Conservation (phyloP, 2,888 invertebrate species). For the Lasioglossum lativentre region DNA sequence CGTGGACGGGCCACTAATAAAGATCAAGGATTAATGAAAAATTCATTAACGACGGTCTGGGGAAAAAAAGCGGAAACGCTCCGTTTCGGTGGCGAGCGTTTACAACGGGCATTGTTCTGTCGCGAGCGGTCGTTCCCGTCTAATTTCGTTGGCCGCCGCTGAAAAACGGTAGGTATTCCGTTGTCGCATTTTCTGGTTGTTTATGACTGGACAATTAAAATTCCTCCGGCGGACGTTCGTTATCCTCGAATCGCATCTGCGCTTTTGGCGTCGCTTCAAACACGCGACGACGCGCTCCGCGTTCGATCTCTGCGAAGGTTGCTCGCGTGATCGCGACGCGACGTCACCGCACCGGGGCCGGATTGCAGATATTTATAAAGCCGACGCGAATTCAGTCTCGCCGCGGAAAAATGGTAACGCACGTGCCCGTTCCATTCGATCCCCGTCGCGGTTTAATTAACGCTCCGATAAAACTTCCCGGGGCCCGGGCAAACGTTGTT, state of each 20-base stretch:
- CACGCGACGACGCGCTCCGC: neutral
- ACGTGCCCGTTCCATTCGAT: constrained; percentile 3
- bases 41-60: neutral
- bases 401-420: neutral
- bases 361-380: constrained; percentile 6
- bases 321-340: neutral
- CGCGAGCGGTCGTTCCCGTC: neutral
- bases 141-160: constrained; percentile 2
- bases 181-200: neutral
- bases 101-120: neutral
- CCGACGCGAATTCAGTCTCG: neutral
- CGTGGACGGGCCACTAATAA: neutral
- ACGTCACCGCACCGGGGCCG: neutral
- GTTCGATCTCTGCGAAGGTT: neutral
- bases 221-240: neutral
- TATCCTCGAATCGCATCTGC: neutral
- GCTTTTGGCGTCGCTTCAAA: constrained; percentile 10
- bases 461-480: neutral
- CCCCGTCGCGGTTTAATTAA: neutral
- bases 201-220: constrained; percentile 3
- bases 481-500: neutral
- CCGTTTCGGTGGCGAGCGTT: neutral
- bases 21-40: neutral
- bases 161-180: neutral
- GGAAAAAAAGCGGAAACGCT: neutral